Evolutionary conservation across 2,797 vertebrate genomes (phyloP).

Genomic region (Botia almorhae): DNA sequence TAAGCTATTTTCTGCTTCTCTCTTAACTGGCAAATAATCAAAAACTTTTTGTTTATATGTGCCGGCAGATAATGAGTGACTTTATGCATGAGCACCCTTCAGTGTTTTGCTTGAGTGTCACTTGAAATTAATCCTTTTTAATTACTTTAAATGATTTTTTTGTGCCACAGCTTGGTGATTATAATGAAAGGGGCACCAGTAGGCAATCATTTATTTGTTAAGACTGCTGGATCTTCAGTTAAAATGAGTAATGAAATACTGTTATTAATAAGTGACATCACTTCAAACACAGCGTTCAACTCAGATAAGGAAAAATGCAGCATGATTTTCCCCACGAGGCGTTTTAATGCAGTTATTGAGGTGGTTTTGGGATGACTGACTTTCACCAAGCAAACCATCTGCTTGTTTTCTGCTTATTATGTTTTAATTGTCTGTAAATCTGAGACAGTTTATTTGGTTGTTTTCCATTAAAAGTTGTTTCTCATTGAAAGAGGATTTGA

Average conservation of each 20-base stretch:
- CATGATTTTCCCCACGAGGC: too few species aligned
- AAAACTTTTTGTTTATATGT: not conserved
- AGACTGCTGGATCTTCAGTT: not conserved
- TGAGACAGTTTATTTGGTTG: not conserved
- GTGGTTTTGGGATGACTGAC: not conserved
- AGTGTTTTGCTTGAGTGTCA: not conserved
- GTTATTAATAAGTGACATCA: slow-evolving; percentile 7
- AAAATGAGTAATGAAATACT: slow-evolving; percentile 21
- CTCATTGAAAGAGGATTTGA: slow-evolving; percentile 7
- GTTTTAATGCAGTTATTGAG: slow-evolving; percentile 8
- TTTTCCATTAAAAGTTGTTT: slow-evolving; percentile 27
- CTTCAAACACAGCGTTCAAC: not conserved
- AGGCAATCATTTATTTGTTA: not conserved
- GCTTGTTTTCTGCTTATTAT: not conserved
- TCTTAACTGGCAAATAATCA: not conserved
- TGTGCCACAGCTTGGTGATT: not conserved
- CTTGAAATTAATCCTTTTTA: not conserved
- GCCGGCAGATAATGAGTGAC: not conserved
- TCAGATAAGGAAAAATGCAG: too few species aligned
- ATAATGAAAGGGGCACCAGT: not conserved
- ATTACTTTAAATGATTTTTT: not conserved
- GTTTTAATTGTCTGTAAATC: slow-evolving; percentile 24
- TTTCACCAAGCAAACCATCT: slow-evolving; percentile 7
- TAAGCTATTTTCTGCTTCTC: not conserved
- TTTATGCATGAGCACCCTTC: not conserved